Evolutionary conservation across 2,113 vertebrate species (phyloP).

Genomic region (Pimephales promelas): DNA sequence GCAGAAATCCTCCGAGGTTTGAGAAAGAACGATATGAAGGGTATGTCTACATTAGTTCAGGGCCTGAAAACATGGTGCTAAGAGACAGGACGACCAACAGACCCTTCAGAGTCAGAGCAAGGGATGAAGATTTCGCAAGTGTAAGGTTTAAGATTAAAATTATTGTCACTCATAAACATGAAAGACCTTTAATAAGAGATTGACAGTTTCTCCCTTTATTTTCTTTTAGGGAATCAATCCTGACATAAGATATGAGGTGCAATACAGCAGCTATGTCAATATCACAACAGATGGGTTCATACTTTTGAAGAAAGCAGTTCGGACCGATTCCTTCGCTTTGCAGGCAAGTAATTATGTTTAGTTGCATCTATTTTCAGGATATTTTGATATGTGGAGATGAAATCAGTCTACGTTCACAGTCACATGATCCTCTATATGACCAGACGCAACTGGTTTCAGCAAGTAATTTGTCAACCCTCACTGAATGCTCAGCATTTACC

Average conservation of each 20-base stretch:
- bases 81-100: conserved; percentile 70
- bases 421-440: neutral
- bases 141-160: conserved; percentile 58
- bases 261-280: conserved; percentile 81
- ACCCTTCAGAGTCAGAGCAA: conserved; percentile 74
- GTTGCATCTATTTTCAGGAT: neutral
- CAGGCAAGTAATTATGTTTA: conserved; percentile 61
- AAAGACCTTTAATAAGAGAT: neutral
- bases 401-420: neutral
- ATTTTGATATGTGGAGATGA: neutral
- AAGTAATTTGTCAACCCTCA: neutral
- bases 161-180: neutral
- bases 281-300: conserved; percentile 81
- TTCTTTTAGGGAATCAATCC: conserved; percentile 81
- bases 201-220: neutral
- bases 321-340: conserved; percentile 73
- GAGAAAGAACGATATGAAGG: conserved; percentile 72
- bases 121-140: conserved; percentile 73
- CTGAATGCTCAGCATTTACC: neutral
- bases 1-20: conserved; percentile 76
- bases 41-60: conserved; percentile 69
- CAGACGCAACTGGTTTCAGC: neutral
- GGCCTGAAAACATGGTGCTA: conserved; percentile 77
- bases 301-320: conserved; percentile 75
- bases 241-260: conserved; percentile 77